Conservation (phyloP, 2,888 invertebrate genomes). For the Tortrix viridana region DNA sequence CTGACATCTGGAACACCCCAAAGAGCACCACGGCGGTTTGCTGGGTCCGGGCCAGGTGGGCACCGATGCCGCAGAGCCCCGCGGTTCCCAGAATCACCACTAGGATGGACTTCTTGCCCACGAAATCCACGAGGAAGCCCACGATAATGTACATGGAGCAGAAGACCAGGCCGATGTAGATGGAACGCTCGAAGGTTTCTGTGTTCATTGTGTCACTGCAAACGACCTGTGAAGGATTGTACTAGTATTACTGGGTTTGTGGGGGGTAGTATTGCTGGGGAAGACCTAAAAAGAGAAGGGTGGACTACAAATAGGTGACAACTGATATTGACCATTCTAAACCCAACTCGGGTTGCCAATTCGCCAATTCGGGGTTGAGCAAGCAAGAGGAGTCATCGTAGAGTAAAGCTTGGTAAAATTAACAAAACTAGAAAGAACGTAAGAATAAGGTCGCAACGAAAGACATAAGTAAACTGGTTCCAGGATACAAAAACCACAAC, state of each 20-base stretch:
- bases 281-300: too few species aligned
- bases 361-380: too few species aligned
- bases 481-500: neutral
- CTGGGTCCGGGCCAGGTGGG: constrained; percentile 85
- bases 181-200: constrained; percentile 86
- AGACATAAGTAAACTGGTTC: too few species aligned
- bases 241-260: neutral
- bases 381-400: too few species aligned
- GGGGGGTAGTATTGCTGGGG: too few species aligned
- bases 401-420: too few species aligned
- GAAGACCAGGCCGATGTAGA: constrained; percentile 87
- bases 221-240: constrained; percentile 45
- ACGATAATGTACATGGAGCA: constrained; percentile 86
- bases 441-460: too few species aligned
- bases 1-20: constrained; percentile 81
- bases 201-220: constrained; percentile 85
- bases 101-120: constrained; percentile 83
- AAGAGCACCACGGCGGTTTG: constrained; percentile 84
- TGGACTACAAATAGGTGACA: too few species aligned
- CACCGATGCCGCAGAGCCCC: constrained; percentile 82
- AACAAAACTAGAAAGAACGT: too few species aligned
- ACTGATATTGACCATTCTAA: too few species aligned
- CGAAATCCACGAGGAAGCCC: constrained; percentile 82
- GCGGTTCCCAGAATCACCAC: constrained; percentile 76
- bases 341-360: too few species aligned